phyloP scores from a whole-genome alignment of 2,888 invertebrate species.

The Pterostichus niger region DNA sequence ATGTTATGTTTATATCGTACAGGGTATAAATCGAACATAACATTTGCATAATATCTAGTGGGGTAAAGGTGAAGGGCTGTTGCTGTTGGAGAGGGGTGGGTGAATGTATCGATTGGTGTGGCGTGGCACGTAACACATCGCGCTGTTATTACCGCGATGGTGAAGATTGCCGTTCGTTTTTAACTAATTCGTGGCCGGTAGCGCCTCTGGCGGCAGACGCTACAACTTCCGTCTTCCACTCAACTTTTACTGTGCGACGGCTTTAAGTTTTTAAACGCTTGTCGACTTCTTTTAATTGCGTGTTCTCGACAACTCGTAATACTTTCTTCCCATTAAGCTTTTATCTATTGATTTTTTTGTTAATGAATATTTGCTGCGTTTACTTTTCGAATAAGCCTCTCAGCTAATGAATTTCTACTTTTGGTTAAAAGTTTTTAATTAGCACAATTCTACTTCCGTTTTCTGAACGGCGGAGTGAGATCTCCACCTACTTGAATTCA shows the following conservation, averaged over 20 bases:
- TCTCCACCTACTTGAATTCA: slow-evolving; percentile 22
- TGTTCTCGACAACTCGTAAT: slow-evolving; percentile 62
- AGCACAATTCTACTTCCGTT: slow-evolving; percentile 34
- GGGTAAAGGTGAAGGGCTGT: background rate
- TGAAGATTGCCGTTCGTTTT: slow-evolving; percentile 53
- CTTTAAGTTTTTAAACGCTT: slow-evolving; percentile 57
- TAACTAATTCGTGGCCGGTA: background rate
- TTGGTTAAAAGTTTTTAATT: slow-evolving; percentile 54
- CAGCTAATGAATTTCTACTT: slow-evolving; percentile 58
- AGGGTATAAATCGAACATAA: slow-evolving; percentile 70
- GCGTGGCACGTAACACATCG: slow-evolving; percentile 66
- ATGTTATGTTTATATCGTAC: slow-evolving; percentile 69
- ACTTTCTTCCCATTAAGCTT: slow-evolving; percentile 64
- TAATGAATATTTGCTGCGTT: slow-evolving; percentile 62
- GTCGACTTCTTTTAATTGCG: slow-evolving; percentile 65
- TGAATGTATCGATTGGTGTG: slow-evolving; percentile 22
- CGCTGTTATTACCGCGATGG: slow-evolving; percentile 54
- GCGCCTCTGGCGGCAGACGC: background rate
- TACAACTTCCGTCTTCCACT: background rate
- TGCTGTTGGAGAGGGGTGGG: background rate
- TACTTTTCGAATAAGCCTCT: slow-evolving; percentile 42
- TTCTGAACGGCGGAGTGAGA: too few relatives aligned
- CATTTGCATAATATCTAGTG: slow-evolving; percentile 70
- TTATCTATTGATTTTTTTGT: slow-evolving; percentile 63
- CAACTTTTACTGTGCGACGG: slow-evolving; percentile 21